Conservation (phyloP, 2,888 invertebrate species). For the Sphaeridia pumilis region DNA sequence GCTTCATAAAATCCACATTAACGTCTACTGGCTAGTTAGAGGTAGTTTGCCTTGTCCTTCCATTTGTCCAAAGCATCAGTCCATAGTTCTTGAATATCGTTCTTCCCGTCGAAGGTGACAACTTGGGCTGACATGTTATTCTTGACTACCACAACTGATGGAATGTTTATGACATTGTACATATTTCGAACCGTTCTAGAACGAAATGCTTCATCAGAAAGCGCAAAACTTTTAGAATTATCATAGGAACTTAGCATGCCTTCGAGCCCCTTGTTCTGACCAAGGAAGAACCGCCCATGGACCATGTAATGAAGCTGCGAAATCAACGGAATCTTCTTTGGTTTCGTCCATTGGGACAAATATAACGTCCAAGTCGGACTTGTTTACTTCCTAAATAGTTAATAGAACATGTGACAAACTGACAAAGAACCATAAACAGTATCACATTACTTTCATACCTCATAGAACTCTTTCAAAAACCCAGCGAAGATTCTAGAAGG, state of each 20-base stretch:
- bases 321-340: conserved; percentile 26
- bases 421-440: too few species aligned
- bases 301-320: conserved; percentile 24
- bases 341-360: conserved; percentile 28
- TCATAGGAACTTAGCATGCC: conserved; percentile 7
- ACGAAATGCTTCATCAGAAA: too few species aligned
- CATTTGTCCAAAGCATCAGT: conserved; percentile 24
- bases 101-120: conserved; percentile 24
- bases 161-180: conserved; percentile 24
- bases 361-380: conserved; percentile 27
- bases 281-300: conserved; percentile 28
- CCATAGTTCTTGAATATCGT: conserved; percentile 27
- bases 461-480: conserved; percentile 22
- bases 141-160: conserved; percentile 21
- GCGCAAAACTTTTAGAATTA: too few species aligned
- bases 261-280: conserved; percentile 20
- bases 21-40: too few species aligned
- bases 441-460: too few species aligned
- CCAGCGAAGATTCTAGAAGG: conserved; percentile 21
- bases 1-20: too few species aligned
- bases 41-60: conserved; percentile 17
- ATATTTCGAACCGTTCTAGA: conserved; percentile 12
- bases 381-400: too few species aligned
- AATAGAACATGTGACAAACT: too few species aligned
- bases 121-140: conserved; percentile 24